Evolutionary conservation across 2,113 vertebrate genomes (phyloP).

Genomic region (Cynocephalus volans): DNA sequence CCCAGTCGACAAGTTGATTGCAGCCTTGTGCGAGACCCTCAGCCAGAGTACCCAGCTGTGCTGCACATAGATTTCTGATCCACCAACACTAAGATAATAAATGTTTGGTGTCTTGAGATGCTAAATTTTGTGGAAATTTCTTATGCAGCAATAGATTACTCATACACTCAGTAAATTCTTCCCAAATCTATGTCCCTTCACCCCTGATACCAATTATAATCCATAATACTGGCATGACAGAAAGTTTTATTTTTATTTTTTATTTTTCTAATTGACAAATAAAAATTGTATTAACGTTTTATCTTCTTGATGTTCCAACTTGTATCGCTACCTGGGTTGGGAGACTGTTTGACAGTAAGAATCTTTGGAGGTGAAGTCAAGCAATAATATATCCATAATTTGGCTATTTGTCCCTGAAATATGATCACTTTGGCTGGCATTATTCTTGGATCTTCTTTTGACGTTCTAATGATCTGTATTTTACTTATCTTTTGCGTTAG

Average conservation of each 20-base stretch:
- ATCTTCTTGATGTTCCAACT: not conserved
- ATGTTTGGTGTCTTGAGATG: not conserved
- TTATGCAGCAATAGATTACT: not conserved
- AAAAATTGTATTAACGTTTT: not conserved
- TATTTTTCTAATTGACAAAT: not conserved
- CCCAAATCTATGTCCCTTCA: not conserved
- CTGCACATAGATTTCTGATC: fast-evolving
- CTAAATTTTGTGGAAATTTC: not conserved
- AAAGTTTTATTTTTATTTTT: not conserved
- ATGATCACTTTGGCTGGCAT: not conserved
- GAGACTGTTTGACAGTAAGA: not conserved
- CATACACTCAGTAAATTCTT: not conserved
- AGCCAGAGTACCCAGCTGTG: not conserved
- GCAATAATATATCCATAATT: not conserved
- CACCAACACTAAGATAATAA: not conserved
- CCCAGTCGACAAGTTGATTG: fast-evolving
- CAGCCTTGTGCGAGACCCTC: not conserved
- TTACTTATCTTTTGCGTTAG: not conserved
- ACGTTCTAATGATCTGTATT: not conserved
- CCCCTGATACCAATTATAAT: not conserved
- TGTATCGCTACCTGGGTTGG: not conserved
- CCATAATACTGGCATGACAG: not conserved
- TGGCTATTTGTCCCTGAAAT: not conserved
- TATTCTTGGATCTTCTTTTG: not conserved
- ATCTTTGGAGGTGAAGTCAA: not conserved